Evolutionary conservation across 1,140 invertebrate species (phyloP).

Genomic region (Cotesia vestalis): DNA sequence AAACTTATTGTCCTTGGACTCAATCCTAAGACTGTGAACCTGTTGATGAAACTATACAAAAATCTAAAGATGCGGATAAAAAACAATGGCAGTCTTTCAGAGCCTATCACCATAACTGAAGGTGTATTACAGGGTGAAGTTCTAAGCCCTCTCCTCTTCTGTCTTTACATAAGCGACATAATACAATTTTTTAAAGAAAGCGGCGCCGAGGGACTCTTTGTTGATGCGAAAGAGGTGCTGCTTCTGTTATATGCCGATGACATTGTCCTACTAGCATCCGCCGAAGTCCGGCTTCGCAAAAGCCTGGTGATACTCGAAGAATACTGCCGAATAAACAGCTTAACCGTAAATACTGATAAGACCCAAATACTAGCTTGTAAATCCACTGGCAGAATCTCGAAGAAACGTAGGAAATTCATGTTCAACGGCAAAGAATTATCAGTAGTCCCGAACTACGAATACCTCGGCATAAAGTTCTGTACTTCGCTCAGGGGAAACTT

Average conservation of each 20-base stretch:
- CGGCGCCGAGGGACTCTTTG: background rate
- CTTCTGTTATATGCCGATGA: constrained; percentile 40
- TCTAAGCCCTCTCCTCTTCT: constrained; percentile 15
- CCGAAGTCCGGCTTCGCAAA: constrained; percentile 21
- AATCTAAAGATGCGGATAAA: background rate
- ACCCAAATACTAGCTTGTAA: constrained; percentile 38
- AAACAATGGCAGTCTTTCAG: background rate
- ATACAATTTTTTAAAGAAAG: background rate
- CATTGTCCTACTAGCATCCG: constrained; percentile 25
- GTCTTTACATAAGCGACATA: constrained; percentile 13
- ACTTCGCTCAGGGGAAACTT: background rate
- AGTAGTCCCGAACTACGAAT: constrained; percentile 34
- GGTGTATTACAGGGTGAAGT: background rate
- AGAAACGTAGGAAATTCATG: constrained; percentile 18
- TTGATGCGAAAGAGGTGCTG: constrained; percentile 14
- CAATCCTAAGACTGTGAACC: background rate
- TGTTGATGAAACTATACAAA: constrained; percentile 10
- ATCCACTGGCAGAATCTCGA: constrained; percentile 21
- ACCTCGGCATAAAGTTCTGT: constrained; percentile 33
- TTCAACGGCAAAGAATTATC: constrained; percentile 26
- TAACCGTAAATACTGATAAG: constrained; percentile 35
- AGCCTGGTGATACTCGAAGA: constrained; percentile 15
- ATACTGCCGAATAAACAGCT: constrained; percentile 30
- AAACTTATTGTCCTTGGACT: constrained; percentile 5
- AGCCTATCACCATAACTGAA: background rate